phyloP scores from a whole-genome alignment of 2,888 invertebrate species.

The Blera fallax region DNA sequence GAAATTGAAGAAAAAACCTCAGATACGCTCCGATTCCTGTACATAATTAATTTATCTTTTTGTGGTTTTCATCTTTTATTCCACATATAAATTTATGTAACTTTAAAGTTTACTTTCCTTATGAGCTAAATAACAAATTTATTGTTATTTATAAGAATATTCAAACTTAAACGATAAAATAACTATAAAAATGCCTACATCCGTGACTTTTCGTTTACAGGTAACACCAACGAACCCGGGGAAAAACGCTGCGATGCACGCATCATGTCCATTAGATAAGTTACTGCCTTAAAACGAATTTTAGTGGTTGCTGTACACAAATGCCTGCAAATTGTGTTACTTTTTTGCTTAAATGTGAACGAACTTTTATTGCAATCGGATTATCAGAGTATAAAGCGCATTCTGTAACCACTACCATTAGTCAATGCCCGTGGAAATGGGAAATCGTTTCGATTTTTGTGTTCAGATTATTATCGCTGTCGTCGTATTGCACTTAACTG shows the following conservation, averaged over 20 bases:
- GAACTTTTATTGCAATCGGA: slow-evolving; percentile 3
- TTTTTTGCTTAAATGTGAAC: neutral
- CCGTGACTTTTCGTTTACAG: neutral
- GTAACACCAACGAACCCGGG: neutral
- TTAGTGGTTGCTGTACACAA: neutral
- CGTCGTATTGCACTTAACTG: slow-evolving; percentile 36
- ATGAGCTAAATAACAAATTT: too few species aligned
- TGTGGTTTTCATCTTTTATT: too few species aligned
- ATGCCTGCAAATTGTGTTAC: neutral
- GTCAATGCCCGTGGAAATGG: slow-evolving; percentile 61
- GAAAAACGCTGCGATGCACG: neutral
- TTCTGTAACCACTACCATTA: neutral
- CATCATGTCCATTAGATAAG: neutral
- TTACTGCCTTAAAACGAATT: neutral
- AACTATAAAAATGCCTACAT: neutral
- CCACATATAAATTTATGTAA: too few species aligned
- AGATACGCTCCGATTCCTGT: too few species aligned
- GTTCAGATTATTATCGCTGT: slow-evolving; percentile 33
- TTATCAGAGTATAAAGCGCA: neutral
- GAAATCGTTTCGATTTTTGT: slow-evolving; percentile 42
- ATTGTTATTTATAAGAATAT: too few species aligned
- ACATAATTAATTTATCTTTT: too few species aligned
- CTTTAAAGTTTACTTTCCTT: too few species aligned
- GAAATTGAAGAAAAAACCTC: too few species aligned
- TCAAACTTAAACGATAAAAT: neutral